Evolutionary conservation across 1,140 invertebrate genomes (phyloP).

Genomic region (Musca domestica): DNA sequence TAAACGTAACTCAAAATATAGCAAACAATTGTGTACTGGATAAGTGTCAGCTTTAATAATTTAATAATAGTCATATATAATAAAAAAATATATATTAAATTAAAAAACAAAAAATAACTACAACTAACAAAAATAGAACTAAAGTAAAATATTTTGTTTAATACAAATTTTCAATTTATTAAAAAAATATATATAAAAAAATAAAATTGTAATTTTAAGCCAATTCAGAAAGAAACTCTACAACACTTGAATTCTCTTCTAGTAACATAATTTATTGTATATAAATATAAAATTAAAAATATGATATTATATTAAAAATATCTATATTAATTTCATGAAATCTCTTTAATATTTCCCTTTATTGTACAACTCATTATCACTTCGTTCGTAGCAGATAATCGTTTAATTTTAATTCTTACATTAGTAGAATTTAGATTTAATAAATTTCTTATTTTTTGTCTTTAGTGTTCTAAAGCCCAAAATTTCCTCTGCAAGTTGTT

Average conservation of each 20-base stretch:
- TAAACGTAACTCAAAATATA: conserved; percentile 28
- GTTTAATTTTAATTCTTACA: too few relatives aligned
- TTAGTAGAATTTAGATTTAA: too few relatives aligned
- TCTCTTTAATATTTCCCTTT: conserved; percentile 11
- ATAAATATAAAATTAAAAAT: too few relatives aligned
- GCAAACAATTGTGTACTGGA: conserved; percentile 28
- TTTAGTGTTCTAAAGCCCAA: too few relatives aligned
- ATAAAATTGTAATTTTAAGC: not conserved
- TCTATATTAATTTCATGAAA: conserved; percentile 17
- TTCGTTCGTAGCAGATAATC: too few relatives aligned
- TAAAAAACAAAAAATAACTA: conserved; percentile 26
- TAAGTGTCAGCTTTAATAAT: conserved; percentile 51
- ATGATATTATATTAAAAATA: not conserved
- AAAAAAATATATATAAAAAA: too few relatives aligned
- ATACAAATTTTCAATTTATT: not conserved
- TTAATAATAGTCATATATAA: conserved; percentile 38
- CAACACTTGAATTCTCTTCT: not conserved
- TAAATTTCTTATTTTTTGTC: too few relatives aligned
- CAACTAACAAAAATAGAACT: conserved; percentile 31
- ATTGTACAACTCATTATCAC: too few relatives aligned
- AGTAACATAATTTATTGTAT: not conserved
- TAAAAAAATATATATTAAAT: conserved; percentile 5
- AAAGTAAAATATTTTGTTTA: not conserved
- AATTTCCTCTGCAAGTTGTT: too few relatives aligned
- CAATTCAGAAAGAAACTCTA: not conserved